Conservation (phyloP, 2,113 vertebrate species). For the Arvicanthis niloticus region DNA sequence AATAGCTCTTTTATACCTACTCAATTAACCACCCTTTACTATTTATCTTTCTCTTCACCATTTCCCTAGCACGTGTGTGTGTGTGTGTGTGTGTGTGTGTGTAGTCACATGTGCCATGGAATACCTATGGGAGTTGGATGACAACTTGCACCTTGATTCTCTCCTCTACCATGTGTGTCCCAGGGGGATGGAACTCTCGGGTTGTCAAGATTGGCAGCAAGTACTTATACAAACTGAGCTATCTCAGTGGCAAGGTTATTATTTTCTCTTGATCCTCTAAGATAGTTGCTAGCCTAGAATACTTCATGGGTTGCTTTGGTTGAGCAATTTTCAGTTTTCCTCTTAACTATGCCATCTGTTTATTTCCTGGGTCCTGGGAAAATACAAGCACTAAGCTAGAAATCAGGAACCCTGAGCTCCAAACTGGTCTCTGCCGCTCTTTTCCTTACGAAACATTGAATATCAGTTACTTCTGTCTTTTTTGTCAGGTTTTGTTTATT, state of each 20-base stretch:
- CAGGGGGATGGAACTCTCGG: background rate
- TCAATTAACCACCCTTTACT: background rate
- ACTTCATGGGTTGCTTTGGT: background rate
- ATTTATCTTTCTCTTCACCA: background rate
- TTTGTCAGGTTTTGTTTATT: background rate
- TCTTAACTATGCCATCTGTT: background rate
- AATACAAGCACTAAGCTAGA: background rate
- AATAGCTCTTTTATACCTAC: background rate
- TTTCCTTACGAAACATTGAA: constrained; percentile 3
- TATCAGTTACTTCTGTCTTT: background rate
- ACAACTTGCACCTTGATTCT: background rate
- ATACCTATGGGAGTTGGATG: background rate
- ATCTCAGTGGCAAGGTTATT: background rate
- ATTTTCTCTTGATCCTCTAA: background rate
- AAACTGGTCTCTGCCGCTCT: constrained; percentile 35
- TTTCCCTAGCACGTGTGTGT: too few species aligned
- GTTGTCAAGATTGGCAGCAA: background rate
- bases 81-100: background rate
- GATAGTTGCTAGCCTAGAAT: background rate
- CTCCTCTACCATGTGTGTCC: background rate
- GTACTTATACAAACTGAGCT: background rate
- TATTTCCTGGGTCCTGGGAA: background rate
- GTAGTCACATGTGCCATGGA: background rate
- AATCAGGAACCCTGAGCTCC: background rate
- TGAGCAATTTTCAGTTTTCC: constrained; percentile 28